Conservation (phyloP, 2,113 vertebrate genomes). For the Ameiurus melas region DNA sequence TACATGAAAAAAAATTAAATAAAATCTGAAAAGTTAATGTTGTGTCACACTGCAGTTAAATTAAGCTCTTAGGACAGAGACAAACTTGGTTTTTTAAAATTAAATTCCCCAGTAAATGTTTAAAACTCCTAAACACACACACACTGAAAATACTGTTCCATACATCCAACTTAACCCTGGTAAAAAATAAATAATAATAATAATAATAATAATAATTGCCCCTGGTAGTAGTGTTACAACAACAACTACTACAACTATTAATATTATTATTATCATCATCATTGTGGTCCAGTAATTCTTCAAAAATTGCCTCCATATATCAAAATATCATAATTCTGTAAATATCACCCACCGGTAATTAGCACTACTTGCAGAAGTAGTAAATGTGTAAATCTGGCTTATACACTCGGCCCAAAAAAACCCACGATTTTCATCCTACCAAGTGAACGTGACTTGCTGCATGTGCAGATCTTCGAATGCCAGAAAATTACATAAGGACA, state of each 20-base stretch:
- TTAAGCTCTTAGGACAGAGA: not conserved
- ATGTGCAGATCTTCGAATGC: not conserved
- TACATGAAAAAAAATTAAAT: not conserved
- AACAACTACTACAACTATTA: not conserved
- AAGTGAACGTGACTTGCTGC: not conserved
- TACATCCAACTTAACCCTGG: not conserved
- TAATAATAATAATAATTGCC: too few relatives aligned
- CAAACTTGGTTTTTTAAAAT: not conserved
- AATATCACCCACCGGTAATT: not conserved
- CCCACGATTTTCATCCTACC: not conserved
- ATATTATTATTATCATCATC: not conserved
- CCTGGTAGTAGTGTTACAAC: not conserved
- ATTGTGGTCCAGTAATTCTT: not conserved
- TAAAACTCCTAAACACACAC: not conserved
- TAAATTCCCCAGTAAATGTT: not conserved
- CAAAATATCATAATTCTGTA: not conserved
- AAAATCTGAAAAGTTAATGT: not conserved
- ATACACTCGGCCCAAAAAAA: not conserved
- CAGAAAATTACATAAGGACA: constrained; percentile 8
- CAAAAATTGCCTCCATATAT: too few relatives aligned
- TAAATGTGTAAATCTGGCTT: not conserved
- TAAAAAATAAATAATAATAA: too few relatives aligned
- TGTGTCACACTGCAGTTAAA: not conserved
- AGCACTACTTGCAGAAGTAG: not conserved
- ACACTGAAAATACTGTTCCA: not conserved